Percentiles rank a stretch among this genome's conserved stretches.
phyloP scores from a whole-genome alignment of 2,113 vertebrate species.

The Ramphastos sulfuratus region DNA sequence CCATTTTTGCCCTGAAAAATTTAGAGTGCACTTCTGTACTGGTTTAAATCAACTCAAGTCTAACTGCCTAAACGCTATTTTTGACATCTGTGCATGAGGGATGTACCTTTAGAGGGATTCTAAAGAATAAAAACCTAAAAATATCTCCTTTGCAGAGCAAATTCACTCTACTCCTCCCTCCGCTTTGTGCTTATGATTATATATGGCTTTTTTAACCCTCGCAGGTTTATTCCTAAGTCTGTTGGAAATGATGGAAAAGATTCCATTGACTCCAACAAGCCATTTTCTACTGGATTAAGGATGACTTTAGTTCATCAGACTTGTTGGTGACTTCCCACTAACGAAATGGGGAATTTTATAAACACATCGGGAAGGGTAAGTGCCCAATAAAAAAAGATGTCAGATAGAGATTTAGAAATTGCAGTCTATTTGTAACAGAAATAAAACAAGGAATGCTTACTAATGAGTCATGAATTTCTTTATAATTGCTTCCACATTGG shows the following conservation, averaged over 20 bases:
- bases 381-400: background rate
- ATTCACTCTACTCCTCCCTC: background rate
- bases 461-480: constrained; percentile 76
- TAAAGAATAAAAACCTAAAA: constrained; percentile 34
- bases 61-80: constrained; percentile 14
- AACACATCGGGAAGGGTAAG: background rate
- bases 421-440: constrained; percentile 58
- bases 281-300: background rate
- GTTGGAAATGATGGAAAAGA: background rate
- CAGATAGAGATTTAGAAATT: constrained; percentile 30
- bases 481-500: constrained; percentile 81
- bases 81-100: background rate
- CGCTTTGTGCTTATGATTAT: background rate
- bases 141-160: background rate
- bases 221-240: background rate
- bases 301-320: background rate
- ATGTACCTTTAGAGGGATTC: background rate
- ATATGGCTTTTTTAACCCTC: background rate
- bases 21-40: background rate
- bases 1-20: constrained; percentile 11
- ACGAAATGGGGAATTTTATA: background rate
- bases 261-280: background rate
- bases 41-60: background rate
- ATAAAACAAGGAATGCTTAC: constrained; percentile 73
- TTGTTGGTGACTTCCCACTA: background rate